phyloP scores from a whole-genome alignment of 2,888 invertebrate species.

The Zelleria hepariella region DNA sequence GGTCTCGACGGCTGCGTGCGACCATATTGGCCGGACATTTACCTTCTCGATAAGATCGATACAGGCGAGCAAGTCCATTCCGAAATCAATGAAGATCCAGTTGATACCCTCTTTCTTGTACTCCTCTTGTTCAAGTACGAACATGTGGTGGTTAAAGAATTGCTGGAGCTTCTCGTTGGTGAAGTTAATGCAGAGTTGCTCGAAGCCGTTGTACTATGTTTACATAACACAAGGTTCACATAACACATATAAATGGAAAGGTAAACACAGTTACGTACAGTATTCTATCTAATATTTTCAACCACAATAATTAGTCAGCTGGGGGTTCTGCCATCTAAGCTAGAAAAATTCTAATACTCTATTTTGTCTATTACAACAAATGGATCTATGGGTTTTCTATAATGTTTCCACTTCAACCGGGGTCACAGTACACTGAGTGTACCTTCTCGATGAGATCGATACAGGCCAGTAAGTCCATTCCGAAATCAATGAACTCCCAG shows the following conservation, averaged over 20 bases:
- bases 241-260: slow-evolving; percentile 36
- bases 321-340: slow-evolving; percentile 6
- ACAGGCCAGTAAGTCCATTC: slow-evolving; percentile 98
- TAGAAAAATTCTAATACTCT: slow-evolving; percentile 2
- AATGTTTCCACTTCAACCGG: slow-evolving; percentile 14
- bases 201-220: slow-evolving; percentile 95
- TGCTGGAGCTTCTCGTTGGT: slow-evolving; percentile 98
- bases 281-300: slow-evolving; percentile 12
- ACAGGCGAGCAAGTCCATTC: slow-evolving; percentile 96
- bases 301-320: slow-evolving; percentile 7
- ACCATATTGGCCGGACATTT: slow-evolving; percentile 25
- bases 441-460: slow-evolving; percentile 99
- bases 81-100: slow-evolving; percentile 98
- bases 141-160: slow-evolving; percentile 99
- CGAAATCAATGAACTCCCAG: slow-evolving; percentile 99
- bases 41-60: slow-evolving; percentile 97
- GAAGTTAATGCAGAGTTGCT: slow-evolving; percentile 98
- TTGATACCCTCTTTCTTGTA: slow-evolving; percentile 95
- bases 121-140: slow-evolving; percentile 97
- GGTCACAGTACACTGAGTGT: slow-evolving; percentile 48
- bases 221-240: slow-evolving; percentile 33
- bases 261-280: slow-evolving; percentile 33
- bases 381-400: slow-evolving; percentile 5
- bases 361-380: neutral
- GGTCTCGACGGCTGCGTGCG: neutral